These are phyloP conservation scores for Ditula angustiorana DNA, from an alignment of 2,888 invertebrate species.

Conservation along the genomic window DNA sequence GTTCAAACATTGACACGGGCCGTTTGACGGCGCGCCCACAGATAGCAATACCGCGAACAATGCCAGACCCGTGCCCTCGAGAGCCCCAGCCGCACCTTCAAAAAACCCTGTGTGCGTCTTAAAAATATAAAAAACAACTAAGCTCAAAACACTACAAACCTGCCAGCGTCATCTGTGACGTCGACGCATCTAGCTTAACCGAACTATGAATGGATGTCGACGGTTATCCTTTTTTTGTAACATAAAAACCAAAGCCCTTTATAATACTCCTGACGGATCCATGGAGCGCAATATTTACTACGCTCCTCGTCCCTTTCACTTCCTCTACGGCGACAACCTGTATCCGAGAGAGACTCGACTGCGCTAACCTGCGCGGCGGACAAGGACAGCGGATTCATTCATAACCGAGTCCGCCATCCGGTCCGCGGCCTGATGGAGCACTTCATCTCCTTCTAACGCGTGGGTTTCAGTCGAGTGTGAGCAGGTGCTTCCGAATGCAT, in stretches of 20 bases:
- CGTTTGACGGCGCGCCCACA: conserved; percentile 68
- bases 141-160: neutral
- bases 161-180: neutral
- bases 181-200: conserved; percentile 44
- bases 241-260: conserved; percentile 75
- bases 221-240: conserved; percentile 63
- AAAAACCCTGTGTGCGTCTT: conserved; percentile 20
- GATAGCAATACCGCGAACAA: conserved; percentile 75
- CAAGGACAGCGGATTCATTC: conserved; percentile 81
- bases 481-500: conserved; percentile 83
- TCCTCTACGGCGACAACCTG: conserved; percentile 83
- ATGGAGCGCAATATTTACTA: conserved; percentile 83
- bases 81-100: conserved; percentile 48
- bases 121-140: conserved; percentile 3
- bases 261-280: conserved; percentile 72
- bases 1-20: conserved; percentile 72
- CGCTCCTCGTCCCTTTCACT: conserved; percentile 84
- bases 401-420: conserved; percentile 84
- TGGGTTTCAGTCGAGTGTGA: conserved; percentile 76
- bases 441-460: conserved; percentile 83
- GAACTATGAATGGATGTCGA: conserved; percentile 75
- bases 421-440: conserved; percentile 79
- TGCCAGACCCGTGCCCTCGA: conserved; percentile 56
- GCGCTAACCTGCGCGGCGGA: conserved; percentile 59
- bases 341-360: conserved; percentile 67